Percentiles rank a stretch among this genome's conserved stretches.
These are phyloP conservation scores for Euphydryas editha DNA, from an alignment of 2,888 invertebrate genomes.

Conservation along the genomic window DNA sequence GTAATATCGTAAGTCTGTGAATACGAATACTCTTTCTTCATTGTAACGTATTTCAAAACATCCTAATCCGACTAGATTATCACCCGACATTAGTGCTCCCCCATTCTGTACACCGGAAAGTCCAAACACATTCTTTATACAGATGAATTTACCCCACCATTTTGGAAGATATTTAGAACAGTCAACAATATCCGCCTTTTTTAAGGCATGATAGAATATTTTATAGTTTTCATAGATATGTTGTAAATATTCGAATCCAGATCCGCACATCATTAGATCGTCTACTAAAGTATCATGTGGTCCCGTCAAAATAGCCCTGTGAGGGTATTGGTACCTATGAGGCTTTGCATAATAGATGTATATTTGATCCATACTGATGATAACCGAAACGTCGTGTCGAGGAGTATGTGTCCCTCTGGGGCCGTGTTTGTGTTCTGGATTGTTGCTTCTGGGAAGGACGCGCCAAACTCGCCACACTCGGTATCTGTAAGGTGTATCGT, in stretches of 20 bases:
- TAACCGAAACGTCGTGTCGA: constrained; percentile 56
- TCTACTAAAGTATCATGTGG: constrained; percentile 13
- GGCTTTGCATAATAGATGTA: constrained; percentile 45
- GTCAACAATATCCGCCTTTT: constrained; percentile 43
- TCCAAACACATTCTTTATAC: constrained; percentile 48
- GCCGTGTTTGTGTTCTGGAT: constrained; percentile 65
- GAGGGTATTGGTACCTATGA: constrained; percentile 46
- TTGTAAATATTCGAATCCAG: constrained; percentile 53
- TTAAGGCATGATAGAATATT: constrained; percentile 45
- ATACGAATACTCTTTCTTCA: constrained; percentile 58
- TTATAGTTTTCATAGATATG: constrained; percentile 61
- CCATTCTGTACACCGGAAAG: constrained; percentile 59
- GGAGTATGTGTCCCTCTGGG: constrained; percentile 55
- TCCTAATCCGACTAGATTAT: constrained; percentile 50
- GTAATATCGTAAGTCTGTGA: constrained; percentile 66
- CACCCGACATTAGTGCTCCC: constrained; percentile 46
- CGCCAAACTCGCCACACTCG: constrained; percentile 57
- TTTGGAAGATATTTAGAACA: constrained; percentile 61
- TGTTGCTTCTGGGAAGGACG: constrained; percentile 54
- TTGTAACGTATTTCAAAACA: constrained; percentile 67
- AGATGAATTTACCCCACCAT: constrained; percentile 68
- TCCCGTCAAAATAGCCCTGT: constrained; percentile 33
- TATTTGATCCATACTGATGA: constrained; percentile 55
- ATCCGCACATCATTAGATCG: constrained; percentile 50
- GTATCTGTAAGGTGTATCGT: constrained; percentile 57